Evolutionary conservation across 2,888 invertebrate genomes (phyloP), one percentile per base, ranked within the genome.

Genomic region (Tolmerus cingulatus): DNA sequence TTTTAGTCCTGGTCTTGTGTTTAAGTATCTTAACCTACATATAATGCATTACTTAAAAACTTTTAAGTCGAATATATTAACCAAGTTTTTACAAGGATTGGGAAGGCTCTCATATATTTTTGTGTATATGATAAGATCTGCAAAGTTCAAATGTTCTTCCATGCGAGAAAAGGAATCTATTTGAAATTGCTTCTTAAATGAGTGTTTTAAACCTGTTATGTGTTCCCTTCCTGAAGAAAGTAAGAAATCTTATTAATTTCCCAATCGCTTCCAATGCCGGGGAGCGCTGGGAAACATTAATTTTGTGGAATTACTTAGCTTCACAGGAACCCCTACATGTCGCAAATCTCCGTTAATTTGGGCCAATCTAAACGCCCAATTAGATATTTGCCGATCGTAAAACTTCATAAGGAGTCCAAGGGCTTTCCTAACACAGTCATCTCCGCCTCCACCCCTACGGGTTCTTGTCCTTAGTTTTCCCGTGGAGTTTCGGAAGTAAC

Each of bases 401-500:
- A 66, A 66, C 66, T 66, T 66, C 23, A 66, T 66, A 66, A 66
- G 66, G 66, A 27, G 66, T 19, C 23, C 12, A 27, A 23, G 27
- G 23, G 66, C 66, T 66, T 66, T 19, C 23, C 66, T 23, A 9
- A 66, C 27, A 66, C 2, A 66, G 19, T 27, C 9, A 23, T 23
- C 12, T 27, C 27, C 4, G n/a, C 1, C 19, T 2, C 12, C 66
- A 51, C 5, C 51, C n/a, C 51, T 8, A 7, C 12, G 23, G 66
- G 12, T 66, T 16, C 30, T 79, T 79, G 12, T 66, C 27, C 30
- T 79, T 79, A 79, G 51, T 79, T 79, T 79, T 79, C 79, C 30
- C 30, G 79, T 51, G 7, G 51, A 79, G 51, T 27, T 79, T 30
- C 79, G 51, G 30, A 79, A 79, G 79, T 79, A 51, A 79, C 43